phyloP scores from a whole-genome alignment of 2,888 invertebrate genomes.

The Melieria picta region DNA sequence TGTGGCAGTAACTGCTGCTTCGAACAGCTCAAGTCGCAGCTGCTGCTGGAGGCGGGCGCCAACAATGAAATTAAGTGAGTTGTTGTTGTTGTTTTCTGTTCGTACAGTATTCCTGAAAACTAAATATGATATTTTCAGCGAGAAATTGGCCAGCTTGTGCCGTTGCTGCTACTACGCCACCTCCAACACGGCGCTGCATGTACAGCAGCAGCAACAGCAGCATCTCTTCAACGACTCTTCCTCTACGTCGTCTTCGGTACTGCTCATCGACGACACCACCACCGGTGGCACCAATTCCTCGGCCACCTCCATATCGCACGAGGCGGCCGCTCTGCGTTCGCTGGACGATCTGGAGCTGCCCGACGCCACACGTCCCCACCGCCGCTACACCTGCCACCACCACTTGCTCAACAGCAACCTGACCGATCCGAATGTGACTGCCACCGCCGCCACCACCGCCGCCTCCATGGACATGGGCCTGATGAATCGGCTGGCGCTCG shows the following conservation, averaged over 20 bases:
- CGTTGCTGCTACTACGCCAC: constrained; percentile 62
- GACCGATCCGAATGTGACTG: constrained; percentile 57
- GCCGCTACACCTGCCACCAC: constrained; percentile 62
- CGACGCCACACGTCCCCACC: constrained; percentile 56
- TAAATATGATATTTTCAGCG: constrained; percentile 44
- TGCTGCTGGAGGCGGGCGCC: constrained; percentile 54
- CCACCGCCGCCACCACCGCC: constrained; percentile 49
- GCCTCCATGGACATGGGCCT: constrained; percentile 66
- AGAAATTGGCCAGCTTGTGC: constrained; percentile 63
- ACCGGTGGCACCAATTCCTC: constrained; percentile 48
- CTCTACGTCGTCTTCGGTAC: constrained; percentile 68
- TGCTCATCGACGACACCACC: constrained; percentile 70
- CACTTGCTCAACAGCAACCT: constrained; percentile 29
- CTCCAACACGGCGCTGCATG: constrained; percentile 45
- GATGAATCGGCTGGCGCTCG: constrained; percentile 67
- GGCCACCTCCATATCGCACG: constrained; percentile 52
- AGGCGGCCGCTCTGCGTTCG: constrained; percentile 71
- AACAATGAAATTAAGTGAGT: constrained; percentile 57
- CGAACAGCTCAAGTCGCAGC: constrained; percentile 60
- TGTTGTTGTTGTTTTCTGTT: neutral
- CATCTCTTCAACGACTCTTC: constrained; percentile 65
- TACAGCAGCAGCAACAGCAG: constrained; percentile 45
- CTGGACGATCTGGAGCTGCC: constrained; percentile 70
- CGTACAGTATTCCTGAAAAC: neutral
- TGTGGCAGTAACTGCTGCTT: constrained; percentile 56